Conservation (phyloP, 2,113 vertebrate species). For the Calidris pugnax region DNA sequence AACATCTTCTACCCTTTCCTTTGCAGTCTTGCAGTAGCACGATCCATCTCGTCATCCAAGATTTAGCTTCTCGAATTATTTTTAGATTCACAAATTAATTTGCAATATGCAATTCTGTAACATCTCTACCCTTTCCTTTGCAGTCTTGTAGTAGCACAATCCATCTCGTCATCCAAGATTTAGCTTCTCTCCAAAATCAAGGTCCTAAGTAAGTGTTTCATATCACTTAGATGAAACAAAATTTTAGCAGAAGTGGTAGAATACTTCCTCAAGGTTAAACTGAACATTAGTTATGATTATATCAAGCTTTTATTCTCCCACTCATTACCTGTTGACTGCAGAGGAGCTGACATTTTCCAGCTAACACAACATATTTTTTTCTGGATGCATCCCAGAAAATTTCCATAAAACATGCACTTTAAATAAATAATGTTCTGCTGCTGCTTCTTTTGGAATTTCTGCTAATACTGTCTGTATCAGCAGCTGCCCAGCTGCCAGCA, state of each 20-base stretch:
- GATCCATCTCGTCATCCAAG: constrained; percentile 58
- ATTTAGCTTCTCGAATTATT: constrained; percentile 30
- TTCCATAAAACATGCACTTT: too few species aligned
- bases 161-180: constrained; percentile 60
- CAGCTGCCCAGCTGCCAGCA: not conserved
- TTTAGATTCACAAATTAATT: not conserved
- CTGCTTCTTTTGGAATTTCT: too few species aligned
- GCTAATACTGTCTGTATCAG: not conserved
- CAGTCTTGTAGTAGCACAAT: constrained; percentile 64
- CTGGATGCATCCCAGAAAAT: not conserved
- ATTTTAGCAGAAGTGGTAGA: not conserved
- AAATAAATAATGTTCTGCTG: too few species aligned
- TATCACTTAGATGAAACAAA: not conserved
- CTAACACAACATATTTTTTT: not conserved
- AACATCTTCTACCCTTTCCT: not conserved
- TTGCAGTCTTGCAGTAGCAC: constrained; percentile 61
- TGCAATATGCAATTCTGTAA: not conserved
- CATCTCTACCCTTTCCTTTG: not conserved
- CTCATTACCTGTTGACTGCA: not conserved
- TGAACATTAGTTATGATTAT: rapidly evolving
- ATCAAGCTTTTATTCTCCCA: not conserved
- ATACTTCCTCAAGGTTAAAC: not conserved
- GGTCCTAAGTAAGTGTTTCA: not conserved
- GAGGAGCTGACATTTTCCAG: not conserved
- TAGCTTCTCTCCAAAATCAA: constrained; percentile 5